Base-by-base conservation (phyloP, 2,888 invertebrate genomes). In the Actias luna region DNA sequence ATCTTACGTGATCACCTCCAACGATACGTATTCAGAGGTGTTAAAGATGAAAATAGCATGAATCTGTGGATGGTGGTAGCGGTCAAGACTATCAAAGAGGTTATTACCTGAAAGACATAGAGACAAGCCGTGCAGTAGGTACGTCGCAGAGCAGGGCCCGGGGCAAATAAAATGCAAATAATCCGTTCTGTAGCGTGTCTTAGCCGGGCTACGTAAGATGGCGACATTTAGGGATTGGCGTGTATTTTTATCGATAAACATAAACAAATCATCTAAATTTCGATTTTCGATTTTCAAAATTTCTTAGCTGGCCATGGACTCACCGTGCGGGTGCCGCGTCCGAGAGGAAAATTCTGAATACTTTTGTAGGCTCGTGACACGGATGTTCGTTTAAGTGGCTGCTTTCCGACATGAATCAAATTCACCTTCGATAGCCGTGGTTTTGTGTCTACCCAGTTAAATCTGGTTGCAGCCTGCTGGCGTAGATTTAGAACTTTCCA, bases 61-160 rank as follows among this genome's bases (percentile, higher is more conserved):
- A 27, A n/a, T 57, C n/a, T 12, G n/a, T 55, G 18, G 61, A 35
- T 58, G 62, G 3, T 18, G 14, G 8, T 7, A 58, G 42, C 61
- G 58, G 58, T 81, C 60, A 22, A 83, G 87, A 85, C 85, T 83
- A 87, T 89, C 90, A 89, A 89, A 89, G 90, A 88, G 87, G 91
- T 91, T 91, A 91, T 90, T 91, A 91, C 91, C 91, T 91, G 91
- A 86, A 88, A 83, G 87, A 88, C 82, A 89, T 91, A 88, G 86
- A 87, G 84, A 76, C 76, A 78, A 77, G 75, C 70, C 67, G 46
- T 50, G 75, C 66, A 74, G 73, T 73, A 73, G 73, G 73, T 71
- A 67, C 67, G 64, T 63, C 65, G 63, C 69, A 69, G 75, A 76
- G 77, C 72, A 75, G 64, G 74, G 74, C 87, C 84, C 81, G 77